Percentiles rank a stretch among this genome's conserved stretches.
Conservation (phyloP, 1,140 invertebrate species). For the Drosophila sproati region DNA sequence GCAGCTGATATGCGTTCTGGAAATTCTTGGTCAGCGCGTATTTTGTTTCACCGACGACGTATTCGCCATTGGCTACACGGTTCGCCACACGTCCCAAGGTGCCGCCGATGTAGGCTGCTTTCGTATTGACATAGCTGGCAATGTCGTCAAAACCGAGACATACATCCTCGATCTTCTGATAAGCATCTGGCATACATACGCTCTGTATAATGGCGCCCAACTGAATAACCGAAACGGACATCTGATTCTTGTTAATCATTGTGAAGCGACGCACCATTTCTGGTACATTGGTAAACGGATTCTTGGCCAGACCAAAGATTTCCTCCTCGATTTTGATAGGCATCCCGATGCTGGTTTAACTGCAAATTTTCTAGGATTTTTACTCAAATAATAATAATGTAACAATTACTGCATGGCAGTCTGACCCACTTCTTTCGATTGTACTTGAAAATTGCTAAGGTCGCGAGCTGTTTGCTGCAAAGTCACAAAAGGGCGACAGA, state of each 20-base stretch:
- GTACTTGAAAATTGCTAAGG: slow-evolving; percentile 61
- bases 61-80: slow-evolving; percentile 90
- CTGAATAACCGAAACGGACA: slow-evolving; percentile 88
- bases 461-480: slow-evolving; percentile 51
- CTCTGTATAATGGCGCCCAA: slow-evolving; percentile 92
- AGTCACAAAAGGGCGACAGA: slow-evolving; percentile 59
- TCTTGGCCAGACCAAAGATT: slow-evolving; percentile 68
- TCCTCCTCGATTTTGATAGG: slow-evolving; percentile 64
- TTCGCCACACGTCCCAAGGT: slow-evolving; percentile 95
- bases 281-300: slow-evolving; percentile 74
- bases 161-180: slow-evolving; percentile 89
- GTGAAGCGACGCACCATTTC: slow-evolving; percentile 86
- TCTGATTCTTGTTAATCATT: slow-evolving; percentile 86
- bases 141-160: slow-evolving; percentile 92
- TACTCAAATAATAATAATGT: slow-evolving; percentile 31
- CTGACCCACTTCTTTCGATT: slow-evolving; percentile 35
- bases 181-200: slow-evolving; percentile 90
- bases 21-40: slow-evolving; percentile 91
- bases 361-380: slow-evolving; percentile 30
- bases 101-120: slow-evolving; percentile 93
- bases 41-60: slow-evolving; percentile 88
- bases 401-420: slow-evolving; percentile 53
- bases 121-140: slow-evolving; percentile 74
- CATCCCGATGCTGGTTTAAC: slow-evolving; percentile 34
- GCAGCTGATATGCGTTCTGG: slow-evolving; percentile 89